Evolutionary conservation across 2,888 invertebrate genomes (phyloP).

Genomic region (Horisme vitalbata): DNA sequence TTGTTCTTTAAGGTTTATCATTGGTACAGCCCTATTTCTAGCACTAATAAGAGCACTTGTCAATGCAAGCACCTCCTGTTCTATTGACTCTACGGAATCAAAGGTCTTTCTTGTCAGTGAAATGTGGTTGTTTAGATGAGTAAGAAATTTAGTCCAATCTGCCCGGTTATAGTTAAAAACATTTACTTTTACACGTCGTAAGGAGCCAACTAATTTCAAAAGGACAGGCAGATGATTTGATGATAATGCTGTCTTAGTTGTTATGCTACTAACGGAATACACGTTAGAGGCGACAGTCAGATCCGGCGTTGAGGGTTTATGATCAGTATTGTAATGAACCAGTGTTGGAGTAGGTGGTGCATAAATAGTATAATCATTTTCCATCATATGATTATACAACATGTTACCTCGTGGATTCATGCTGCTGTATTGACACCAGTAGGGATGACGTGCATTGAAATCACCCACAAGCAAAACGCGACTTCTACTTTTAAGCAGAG

Average conservation of each 20-base stretch:
- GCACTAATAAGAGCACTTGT: too few species aligned
- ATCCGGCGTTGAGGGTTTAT: not conserved
- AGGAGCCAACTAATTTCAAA: not conserved
- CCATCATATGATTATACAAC: too few species aligned
- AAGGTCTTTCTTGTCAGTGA: not conserved
- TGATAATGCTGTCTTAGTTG: too few species aligned
- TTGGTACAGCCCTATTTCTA: not conserved
- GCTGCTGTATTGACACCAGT: not conserved
- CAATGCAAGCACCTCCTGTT: too few species aligned
- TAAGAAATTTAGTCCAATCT: not conserved
- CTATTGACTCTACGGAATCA: too few species aligned
- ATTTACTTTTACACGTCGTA: not conserved
- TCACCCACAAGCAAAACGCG: not conserved
- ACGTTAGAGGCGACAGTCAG: too few species aligned
- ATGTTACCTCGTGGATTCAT: too few species aligned
- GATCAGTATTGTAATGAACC: conserved; percentile 1
- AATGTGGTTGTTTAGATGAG: too few species aligned
- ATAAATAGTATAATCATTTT: not conserved
- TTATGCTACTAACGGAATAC: too few species aligned
- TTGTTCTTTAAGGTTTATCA: too few species aligned
- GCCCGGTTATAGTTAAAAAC: not conserved
- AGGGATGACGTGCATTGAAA: too few species aligned
- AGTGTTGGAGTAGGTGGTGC: not conserved
- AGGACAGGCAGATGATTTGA: too few species aligned
- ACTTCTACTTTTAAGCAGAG: not conserved